A percentile compares a stretch with the other conserved stretches of the same genome.
Evolutionary conservation across 2,888 invertebrate genomes (phyloP).

Genomic region (Schizaphis graminum): DNA sequence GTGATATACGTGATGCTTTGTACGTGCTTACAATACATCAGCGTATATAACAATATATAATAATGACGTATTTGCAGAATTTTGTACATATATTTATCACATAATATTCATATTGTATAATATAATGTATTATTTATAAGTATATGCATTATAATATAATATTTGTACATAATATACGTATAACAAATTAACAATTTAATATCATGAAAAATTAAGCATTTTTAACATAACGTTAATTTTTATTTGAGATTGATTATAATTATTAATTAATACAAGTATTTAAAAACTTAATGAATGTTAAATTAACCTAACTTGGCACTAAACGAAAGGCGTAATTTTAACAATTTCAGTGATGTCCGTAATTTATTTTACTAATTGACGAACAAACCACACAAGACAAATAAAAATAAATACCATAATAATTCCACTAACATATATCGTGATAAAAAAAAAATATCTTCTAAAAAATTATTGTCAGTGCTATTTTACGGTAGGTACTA

Average conservation of each 20-base stretch:
- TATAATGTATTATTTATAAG: no score
- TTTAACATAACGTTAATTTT: neutral
- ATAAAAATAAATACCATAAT: neutral
- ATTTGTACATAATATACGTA: neutral
- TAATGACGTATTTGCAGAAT: neutral
- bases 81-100: neutral
- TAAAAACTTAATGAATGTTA: neutral
- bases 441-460: neutral
- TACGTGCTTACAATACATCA: neutral
- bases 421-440: neutral
- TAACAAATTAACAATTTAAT: neutral
- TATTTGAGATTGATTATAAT: neutral
- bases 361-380: neutral
- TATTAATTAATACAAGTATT: neutral
- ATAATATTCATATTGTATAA: neutral
- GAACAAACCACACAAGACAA: neutral
- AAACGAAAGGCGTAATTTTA: neutral
- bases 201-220: neutral
- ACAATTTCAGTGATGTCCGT: neutral
- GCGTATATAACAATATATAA: neutral
- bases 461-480: neutral
- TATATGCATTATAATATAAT: no score
- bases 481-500: neutral
- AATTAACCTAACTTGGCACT: neutral
- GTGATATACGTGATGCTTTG: constrained; percentile 2